Conservation (phyloP, 2,113 vertebrate genomes). For the Strigops habroptila region DNA sequence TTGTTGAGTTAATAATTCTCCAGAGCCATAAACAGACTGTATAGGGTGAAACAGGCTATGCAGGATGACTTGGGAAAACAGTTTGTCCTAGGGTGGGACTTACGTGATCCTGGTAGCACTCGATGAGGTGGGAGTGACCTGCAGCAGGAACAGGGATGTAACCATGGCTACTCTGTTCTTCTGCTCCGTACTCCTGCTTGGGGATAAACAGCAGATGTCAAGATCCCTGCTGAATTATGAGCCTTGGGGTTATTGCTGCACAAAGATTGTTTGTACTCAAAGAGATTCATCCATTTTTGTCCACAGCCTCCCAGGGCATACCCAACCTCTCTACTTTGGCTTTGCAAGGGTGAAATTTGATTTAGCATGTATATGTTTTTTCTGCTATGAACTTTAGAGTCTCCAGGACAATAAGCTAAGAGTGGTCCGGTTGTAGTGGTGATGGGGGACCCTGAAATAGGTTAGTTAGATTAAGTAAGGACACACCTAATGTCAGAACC, state of each 20-base stretch:
- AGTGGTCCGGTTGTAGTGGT: neutral
- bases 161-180: slow-evolving; percentile 41
- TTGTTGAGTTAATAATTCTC: slow-evolving; percentile 6
- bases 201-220: slow-evolving; percentile 45
- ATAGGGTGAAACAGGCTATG: neutral
- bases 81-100: neutral
- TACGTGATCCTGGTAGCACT: neutral
- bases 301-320: neutral
- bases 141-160: neutral
- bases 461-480: neutral
- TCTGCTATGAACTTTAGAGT: neutral
- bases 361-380: neutral
- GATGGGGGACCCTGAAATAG: neutral
- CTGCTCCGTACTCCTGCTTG: slow-evolving; percentile 1
- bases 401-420: neutral
- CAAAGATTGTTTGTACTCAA: neutral
- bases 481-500: neutral
- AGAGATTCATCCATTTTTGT: neutral
- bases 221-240: slow-evolving; percentile 5
- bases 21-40: neutral
- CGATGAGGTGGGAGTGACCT: neutral
- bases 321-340: neutral
- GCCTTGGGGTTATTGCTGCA: neutral
- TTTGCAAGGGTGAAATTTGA: neutral
- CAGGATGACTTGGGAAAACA: neutral